Percentiles rank a stretch among this genome's conserved stretches.
These are phyloP conservation scores for Schizotus pectinicornis DNA, from an alignment of 2,888 invertebrate genomes.

Conservation along the genomic window DNA sequence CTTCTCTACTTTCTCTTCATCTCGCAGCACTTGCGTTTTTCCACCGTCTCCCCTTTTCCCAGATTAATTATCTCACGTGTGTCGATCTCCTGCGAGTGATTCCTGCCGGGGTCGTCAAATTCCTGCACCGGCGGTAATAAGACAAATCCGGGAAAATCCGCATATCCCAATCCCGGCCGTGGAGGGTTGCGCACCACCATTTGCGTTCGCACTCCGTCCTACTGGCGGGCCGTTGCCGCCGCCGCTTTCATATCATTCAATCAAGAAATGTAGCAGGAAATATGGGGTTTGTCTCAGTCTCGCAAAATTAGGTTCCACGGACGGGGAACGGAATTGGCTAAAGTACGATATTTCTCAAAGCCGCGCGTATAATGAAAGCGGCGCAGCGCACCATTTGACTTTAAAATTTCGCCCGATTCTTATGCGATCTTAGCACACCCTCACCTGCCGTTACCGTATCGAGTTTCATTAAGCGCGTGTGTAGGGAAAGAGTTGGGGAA, in stretches of 20 bases:
- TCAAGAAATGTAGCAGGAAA: slow-evolving; percentile 57
- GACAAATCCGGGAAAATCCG: slow-evolving; percentile 32
- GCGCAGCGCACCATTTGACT: slow-evolving; percentile 52
- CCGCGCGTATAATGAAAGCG: slow-evolving; percentile 55
- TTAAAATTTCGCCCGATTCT: slow-evolving; percentile 53
- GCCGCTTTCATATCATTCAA: slow-evolving; percentile 51
- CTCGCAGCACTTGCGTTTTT: too few relatives aligned
- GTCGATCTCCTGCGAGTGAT: too few relatives aligned
- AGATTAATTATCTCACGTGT: too few relatives aligned
- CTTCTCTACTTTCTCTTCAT: too few relatives aligned
- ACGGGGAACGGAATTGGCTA: slow-evolving; percentile 52
- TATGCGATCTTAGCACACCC: slow-evolving; percentile 44
- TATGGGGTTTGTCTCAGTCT: slow-evolving; percentile 55
- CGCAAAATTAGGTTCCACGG: slow-evolving; percentile 55
- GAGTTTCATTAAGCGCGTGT: slow-evolving; percentile 36
- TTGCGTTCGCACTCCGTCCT: slow-evolving; percentile 7
- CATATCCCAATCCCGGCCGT: slow-evolving; percentile 18
- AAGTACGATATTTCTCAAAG: slow-evolving; percentile 54
- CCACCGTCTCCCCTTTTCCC: too few relatives aligned
- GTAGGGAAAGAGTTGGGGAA: neutral
- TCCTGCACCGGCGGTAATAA: slow-evolving; percentile 30
- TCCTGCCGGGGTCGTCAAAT: neutral
- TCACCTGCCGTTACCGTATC: slow-evolving; percentile 34
- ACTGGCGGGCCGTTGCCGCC: slow-evolving; percentile 39
- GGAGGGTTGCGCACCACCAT: slow-evolving; percentile 8